These are phyloP conservation scores for Anableps anableps DNA, from an alignment of 2,797 vertebrate species.

Conservation along the genomic window DNA sequence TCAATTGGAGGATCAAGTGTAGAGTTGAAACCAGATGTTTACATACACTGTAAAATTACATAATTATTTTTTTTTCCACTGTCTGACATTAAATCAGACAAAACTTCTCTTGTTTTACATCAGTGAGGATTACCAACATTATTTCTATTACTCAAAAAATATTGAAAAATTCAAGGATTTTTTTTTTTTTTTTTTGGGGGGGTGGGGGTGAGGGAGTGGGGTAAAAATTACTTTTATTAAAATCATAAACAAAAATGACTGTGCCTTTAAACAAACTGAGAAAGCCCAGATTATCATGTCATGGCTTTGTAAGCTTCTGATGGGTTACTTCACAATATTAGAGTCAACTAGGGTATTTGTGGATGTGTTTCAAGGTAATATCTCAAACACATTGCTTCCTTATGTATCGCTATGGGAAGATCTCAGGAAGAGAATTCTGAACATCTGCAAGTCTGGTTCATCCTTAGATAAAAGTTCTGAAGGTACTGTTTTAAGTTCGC, in stretches of 20 bases:
- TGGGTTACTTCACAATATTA: background rate
- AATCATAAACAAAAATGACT: background rate
- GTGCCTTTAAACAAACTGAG: too few species aligned
- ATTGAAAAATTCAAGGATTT: background rate
- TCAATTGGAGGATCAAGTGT: background rate
- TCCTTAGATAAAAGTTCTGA: too few species aligned
- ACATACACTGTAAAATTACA: too few species aligned
- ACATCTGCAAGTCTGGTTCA: too few species aligned
- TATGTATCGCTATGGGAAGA: too few species aligned
- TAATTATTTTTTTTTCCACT: too few species aligned
- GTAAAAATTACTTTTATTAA: background rate
- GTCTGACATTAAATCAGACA: background rate
- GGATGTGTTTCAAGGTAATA: background rate
- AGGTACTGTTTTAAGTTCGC: too few species aligned
- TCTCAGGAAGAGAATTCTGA: too few species aligned
- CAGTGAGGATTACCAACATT: background rate
- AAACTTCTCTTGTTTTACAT: background rate
- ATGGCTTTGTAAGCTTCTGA: background rate
- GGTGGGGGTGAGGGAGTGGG: too few species aligned
- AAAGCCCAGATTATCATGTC: background rate
- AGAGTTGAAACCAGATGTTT: background rate
- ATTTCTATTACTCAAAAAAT: background rate
- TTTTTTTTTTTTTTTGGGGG: background rate
- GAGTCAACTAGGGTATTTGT: background rate
- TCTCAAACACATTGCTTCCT: too few species aligned